Evolutionary conservation across 1,140 invertebrate genomes (phyloP).

Genomic region (Apolygus lucorum): DNA sequence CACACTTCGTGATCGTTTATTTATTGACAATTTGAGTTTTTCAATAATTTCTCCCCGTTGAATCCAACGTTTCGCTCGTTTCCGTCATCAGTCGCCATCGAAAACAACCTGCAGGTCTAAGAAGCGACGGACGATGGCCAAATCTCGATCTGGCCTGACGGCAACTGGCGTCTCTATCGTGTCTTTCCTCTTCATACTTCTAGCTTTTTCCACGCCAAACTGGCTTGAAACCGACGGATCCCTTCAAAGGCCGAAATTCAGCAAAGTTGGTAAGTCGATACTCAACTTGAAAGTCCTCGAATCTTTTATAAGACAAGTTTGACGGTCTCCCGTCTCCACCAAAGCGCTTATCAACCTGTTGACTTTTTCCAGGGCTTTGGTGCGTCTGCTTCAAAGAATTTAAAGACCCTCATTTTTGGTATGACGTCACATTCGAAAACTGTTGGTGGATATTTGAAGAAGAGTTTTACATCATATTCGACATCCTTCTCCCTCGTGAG

Average conservation of each 20-base stretch:
- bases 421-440: slow-evolving; percentile 65
- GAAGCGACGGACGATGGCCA: slow-evolving; percentile 36
- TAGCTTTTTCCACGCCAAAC: slow-evolving; percentile 84
- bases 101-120: no score
- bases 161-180: slow-evolving; percentile 56
- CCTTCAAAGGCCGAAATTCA: slow-evolving; percentile 66
- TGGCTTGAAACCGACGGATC: slow-evolving; percentile 85
- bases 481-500: slow-evolving; percentile 60
- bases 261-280: slow-evolving; percentile 59
- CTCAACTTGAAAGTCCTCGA: not conserved
- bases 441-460: slow-evolving; percentile 92
- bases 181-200: slow-evolving; percentile 65
- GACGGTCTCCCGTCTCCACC: not conserved
- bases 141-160: slow-evolving; percentile 58
- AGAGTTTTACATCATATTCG: slow-evolving; percentile 82
- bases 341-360: slow-evolving; percentile 9
- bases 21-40: not conserved
- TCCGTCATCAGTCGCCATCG: no score
- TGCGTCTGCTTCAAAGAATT: slow-evolving; percentile 81
- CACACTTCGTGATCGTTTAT: not conserved
- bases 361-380: slow-evolving; percentile 77
- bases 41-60: not conserved
- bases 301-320: slow-evolving; percentile 20
- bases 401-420: slow-evolving; percentile 67
- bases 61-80: not conserved